Conservation (phyloP, 2,113 vertebrate genomes). For the Megaceryle maxima region DNA sequence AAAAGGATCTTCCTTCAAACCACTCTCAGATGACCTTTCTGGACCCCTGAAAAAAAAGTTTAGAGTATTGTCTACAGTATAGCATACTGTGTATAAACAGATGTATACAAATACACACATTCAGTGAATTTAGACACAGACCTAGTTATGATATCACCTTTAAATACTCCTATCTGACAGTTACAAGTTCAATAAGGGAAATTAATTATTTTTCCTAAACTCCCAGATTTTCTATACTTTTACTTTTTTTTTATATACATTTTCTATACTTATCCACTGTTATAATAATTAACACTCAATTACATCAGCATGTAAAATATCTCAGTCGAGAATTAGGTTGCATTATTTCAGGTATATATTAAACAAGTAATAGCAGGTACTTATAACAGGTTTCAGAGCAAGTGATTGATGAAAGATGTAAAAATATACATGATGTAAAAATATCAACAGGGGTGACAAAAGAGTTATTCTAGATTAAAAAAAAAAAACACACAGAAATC, state of each 20-base stretch:
- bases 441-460: neutral
- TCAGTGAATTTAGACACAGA: neutral
- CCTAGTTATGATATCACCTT: neutral
- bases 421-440: neutral
- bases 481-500: neutral
- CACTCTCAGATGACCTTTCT: neutral
- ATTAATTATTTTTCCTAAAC: neutral
- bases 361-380: neutral
- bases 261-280: neutral
- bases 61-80: neutral
- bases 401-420: neutral
- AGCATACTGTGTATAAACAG: too few relatives aligned
- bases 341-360: neutral
- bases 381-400: neutral
- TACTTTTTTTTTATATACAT: neutral
- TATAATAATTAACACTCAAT: neutral
- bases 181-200: neutral
- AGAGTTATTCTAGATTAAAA: neutral
- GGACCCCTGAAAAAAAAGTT: neutral
- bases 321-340: neutral
- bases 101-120: too few relatives aligned
- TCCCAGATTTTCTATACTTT: neutral
- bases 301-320: neutral
- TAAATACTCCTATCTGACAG: neutral
- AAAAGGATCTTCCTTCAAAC: neutral